These are phyloP conservation scores for Oryzias javanicus DNA, from an alignment of 2,113 vertebrate species.

Conservation along the genomic window DNA sequence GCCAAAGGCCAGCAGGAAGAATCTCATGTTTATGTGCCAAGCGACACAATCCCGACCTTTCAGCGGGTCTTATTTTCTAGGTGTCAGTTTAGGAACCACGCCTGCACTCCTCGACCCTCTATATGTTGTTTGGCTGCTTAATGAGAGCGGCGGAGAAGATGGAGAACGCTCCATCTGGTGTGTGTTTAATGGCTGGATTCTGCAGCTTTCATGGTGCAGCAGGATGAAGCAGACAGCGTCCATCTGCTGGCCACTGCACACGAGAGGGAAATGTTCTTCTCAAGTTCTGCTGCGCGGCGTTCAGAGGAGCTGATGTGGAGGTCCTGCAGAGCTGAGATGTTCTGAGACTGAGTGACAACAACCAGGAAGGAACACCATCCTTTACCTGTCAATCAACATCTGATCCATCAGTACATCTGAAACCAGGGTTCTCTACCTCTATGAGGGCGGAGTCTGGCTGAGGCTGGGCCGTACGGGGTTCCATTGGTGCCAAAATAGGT, in stretches of 20 bases:
- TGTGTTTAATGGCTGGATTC: slow-evolving; percentile 64
- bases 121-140: slow-evolving; percentile 60
- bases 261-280: slow-evolving; percentile 33
- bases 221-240: slow-evolving; percentile 61
- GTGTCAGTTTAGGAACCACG: slow-evolving; percentile 54
- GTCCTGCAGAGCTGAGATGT: background rate
- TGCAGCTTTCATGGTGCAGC: slow-evolving; percentile 44
- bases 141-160: slow-evolving; percentile 46
- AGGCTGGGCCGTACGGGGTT: too few species aligned
- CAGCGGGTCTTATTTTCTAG: background rate
- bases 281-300: slow-evolving; percentile 20
- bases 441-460: too few species aligned
- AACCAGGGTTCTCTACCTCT: too few species aligned
- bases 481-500: too few species aligned
- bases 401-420: too few species aligned
- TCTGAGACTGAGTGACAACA: background rate
- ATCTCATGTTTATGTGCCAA: slow-evolving; percentile 41
- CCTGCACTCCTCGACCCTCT: slow-evolving; percentile 47
- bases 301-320: slow-evolving; percentile 3
- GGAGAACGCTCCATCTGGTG: slow-evolving; percentile 65
- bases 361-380: background rate
- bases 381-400: background rate
- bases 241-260: slow-evolving; percentile 68
- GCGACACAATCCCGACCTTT: background rate
- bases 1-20: slow-evolving; percentile 23